These are phyloP conservation scores for Ceuthmochares aereus DNA, from an alignment of 2,113 vertebrate species.

Conservation along the genomic window DNA sequence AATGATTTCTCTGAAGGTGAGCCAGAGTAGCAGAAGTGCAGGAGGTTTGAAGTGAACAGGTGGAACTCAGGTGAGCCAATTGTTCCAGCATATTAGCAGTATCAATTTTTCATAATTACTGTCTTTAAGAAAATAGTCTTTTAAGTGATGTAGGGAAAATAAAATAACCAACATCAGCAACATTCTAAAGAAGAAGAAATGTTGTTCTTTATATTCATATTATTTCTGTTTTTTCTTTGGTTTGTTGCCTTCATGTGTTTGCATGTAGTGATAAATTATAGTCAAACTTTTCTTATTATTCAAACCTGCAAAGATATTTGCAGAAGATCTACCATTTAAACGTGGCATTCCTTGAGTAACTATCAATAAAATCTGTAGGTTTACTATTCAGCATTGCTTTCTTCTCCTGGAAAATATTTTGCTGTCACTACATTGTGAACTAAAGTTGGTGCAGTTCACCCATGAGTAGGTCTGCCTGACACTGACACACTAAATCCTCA, in stretches of 20 bases:
- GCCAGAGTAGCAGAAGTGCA: neutral
- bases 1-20: neutral
- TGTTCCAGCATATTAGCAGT: neutral
- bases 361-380: neutral
- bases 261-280: neutral
- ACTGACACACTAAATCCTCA: neutral
- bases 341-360: neutral
- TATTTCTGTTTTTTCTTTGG: neutral
- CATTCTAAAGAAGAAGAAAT: too few species aligned
- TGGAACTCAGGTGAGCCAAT: neutral
- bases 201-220: neutral
- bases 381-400: neutral
- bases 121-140: neutral
- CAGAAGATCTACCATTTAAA: neutral
- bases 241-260: neutral
- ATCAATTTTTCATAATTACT: neutral
- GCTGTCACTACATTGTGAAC: neutral
- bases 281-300: neutral
- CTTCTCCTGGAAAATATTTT: neutral
- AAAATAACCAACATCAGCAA: neutral
- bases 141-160: neutral
- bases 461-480: neutral
- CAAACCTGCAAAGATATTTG: neutral
- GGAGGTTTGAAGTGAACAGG: neutral
- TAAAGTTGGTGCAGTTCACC: neutral